Evolutionary conservation across 2,888 invertebrate genomes (phyloP).

Genomic region (Abscondita cerata): DNA sequence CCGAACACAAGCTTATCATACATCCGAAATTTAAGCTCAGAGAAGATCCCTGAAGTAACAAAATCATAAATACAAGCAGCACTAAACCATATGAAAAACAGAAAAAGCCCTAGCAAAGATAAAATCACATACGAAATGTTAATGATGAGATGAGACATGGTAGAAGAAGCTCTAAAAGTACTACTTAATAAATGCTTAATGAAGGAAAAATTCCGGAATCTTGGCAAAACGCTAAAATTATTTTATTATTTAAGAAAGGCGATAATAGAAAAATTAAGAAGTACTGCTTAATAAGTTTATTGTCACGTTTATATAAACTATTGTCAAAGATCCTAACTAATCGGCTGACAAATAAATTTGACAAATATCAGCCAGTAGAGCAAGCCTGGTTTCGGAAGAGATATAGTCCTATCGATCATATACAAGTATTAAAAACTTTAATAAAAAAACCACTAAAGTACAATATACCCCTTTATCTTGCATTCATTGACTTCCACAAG

Average conservation of each 20-base stretch:
- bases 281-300: neutral
- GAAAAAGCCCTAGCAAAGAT: neutral
- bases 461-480: neutral
- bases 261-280: neutral
- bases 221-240: neutral
- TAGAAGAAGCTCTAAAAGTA: neutral
- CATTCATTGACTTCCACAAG: neutral
- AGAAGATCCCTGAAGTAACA: no score
- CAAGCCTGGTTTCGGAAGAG: neutral
- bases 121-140: neutral
- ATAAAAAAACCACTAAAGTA: neutral
- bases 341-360: neutral
- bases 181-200: neutral
- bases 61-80: no score
- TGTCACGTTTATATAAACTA: neutral
- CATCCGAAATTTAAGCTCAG: no score
- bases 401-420: neutral
- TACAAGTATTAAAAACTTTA: neutral
- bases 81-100: no score
- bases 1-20: no score
- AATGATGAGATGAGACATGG: neutral
- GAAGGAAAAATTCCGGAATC: neutral
- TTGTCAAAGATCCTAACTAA: neutral
- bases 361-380: neutral
- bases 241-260: neutral